Evolutionary conservation across 2,797 vertebrate genomes (phyloP), one percentile per base, ranked within the genome.

Genomic region (Phoebastria nigripes): DNA sequence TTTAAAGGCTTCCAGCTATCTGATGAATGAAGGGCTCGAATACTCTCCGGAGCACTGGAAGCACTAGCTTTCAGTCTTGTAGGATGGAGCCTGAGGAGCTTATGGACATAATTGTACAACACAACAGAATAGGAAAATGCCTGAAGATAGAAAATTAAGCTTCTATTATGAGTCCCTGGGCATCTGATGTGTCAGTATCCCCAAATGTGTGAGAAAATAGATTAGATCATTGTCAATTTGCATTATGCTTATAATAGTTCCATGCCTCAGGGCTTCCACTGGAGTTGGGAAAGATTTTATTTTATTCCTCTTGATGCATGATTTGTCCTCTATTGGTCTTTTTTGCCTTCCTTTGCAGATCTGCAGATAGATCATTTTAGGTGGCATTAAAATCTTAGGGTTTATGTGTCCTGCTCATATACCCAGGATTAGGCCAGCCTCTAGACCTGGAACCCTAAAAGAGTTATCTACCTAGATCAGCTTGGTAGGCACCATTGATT

Each of bases 151-250:
- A 90, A 92, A 95, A 95, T 91, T 49, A 81, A 35, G 42, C 24
- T 86, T 95, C 51, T 73, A 72, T 84, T 89, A 63, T 58, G 46
- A 92, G 35, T 94, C 88, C 39, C 80, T 92, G 62, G 35, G 35
- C 70, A 90, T 94, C 35, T 96, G 82, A 85, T 93, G 46, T 95
- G 70, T 83, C 80, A 86, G 72, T 91, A 94, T 96, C 54, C 77
- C 90, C 77, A 93, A 78, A 84, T 51, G 70, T 88, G 61, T 89
- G 66, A 93, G 80, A 94, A 94, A 90, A 93, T 56, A 91, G 52
- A 92, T 95, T 66, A 94, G 77, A 90, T 76, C 72, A 78, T 73
- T 91, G 85, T 82, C 93, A 95, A 89, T 95, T 93, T 93, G 73
- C 65, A 63, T 94, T 93, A 79, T 65, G 56, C 66, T 93, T 89